phyloP scores from a whole-genome alignment of 2,797 vertebrate species.

The Pelobates cultripes region DNA sequence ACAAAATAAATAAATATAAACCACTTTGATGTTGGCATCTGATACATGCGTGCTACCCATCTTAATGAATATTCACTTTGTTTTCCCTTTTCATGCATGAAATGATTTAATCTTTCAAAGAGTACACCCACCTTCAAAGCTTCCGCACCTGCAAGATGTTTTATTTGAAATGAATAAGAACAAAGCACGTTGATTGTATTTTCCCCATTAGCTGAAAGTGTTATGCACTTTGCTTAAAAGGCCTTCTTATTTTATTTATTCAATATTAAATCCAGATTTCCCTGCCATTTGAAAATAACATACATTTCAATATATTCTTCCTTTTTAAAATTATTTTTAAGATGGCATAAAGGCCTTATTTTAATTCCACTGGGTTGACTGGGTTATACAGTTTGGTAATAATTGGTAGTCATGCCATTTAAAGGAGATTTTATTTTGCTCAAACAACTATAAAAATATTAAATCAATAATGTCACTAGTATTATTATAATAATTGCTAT shows the following conservation, averaged over 20 bases:
- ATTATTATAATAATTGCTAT: no score
- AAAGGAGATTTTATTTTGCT: no score
- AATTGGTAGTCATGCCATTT: no score
- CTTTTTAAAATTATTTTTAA: no score
- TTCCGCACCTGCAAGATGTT: constrained; percentile 14
- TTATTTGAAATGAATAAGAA: not conserved
- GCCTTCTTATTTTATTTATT: not conserved
- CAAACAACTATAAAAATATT: no score
- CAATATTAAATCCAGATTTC: not conserved
- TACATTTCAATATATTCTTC: no score
- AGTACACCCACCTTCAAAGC: constrained; percentile 9
- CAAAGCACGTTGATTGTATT: constrained; percentile 7
- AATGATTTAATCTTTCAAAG: constrained; percentile 10
- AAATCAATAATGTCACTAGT: no score
- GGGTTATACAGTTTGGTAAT: no score
- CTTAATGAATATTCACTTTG: constrained; percentile 11
- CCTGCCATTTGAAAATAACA: not conserved
- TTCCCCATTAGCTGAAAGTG: constrained; percentile 2
- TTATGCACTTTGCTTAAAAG: constrained; percentile 4
- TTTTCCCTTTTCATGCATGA: constrained; percentile 6
- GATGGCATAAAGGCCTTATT: not conserved
- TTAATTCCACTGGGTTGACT: no score
- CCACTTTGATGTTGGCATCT: constrained; percentile 2
- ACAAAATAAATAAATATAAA: constrained; percentile 10
- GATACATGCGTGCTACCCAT: not conserved